Percentiles rank a stretch among this genome's conserved stretches.
phyloP scores from a whole-genome alignment of 2,113 vertebrate species.

The Turdus rufiventris region DNA sequence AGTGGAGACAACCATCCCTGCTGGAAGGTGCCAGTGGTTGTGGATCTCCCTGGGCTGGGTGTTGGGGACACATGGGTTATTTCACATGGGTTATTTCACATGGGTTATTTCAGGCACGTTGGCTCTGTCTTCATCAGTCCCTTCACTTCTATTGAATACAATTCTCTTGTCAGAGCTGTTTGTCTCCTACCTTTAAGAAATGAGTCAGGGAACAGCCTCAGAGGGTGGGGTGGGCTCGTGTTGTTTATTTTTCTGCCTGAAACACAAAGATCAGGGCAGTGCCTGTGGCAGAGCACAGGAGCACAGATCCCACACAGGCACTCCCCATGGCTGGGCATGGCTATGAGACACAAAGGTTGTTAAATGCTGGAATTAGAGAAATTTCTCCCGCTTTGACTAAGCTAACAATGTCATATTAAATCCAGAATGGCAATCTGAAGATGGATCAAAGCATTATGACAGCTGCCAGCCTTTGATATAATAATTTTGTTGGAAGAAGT shows the following conservation, averaged over 20 bases:
- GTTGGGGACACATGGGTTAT: neutral
- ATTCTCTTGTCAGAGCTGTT: neutral
- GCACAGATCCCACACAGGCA: neutral
- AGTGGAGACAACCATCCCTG: neutral
- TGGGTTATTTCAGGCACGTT: neutral
- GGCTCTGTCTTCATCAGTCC: neutral
- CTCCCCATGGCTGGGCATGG: neutral
- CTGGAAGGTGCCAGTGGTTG: neutral
- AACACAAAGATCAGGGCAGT: neutral
- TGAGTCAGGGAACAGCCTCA: neutral
- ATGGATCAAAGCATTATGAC: conserved; percentile 43
- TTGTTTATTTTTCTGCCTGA: neutral
- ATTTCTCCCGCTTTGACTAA: neutral
- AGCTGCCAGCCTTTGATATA: conserved; percentile 11
- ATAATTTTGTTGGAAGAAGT: neutral
- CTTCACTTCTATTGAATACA: fast-evolving
- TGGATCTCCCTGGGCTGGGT: no score
- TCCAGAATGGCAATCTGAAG: neutral
- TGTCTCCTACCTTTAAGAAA: neutral
- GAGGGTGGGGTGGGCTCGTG: neutral
- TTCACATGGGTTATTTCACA: no score
- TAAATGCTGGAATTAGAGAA: neutral
- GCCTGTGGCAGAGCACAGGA: neutral
- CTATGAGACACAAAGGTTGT: neutral
- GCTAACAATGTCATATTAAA: neutral